Percentiles rank a stretch among this genome's conserved stretches.
These are phyloP conservation scores for Trididemnum clinides DNA, from an alignment of 23 tunicate species.

Conservation along the genomic window DNA sequence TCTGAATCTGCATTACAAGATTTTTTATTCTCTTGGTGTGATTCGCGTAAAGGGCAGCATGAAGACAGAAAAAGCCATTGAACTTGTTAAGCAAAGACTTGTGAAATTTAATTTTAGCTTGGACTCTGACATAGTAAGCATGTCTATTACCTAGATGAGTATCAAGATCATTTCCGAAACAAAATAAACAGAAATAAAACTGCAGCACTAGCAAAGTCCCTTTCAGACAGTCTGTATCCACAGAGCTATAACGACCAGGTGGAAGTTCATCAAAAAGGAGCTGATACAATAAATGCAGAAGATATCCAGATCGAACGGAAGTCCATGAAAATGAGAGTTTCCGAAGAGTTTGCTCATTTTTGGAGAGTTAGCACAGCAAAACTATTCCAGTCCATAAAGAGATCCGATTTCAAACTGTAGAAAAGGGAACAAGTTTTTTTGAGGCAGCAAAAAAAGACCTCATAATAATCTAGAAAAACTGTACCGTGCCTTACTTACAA, in stretches of 20 bases:
- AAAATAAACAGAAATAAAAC: constrained; percentile 2
- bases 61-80: not conserved
- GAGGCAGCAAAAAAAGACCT: constrained; percentile 18
- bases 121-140: not conserved
- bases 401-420: constrained; percentile 1
- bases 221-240: not conserved
- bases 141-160: constrained; percentile 20
- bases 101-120: constrained; percentile 3
- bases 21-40: not conserved
- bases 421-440: constrained; percentile 19
- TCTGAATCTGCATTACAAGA: not conserved
- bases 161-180: constrained; percentile 26
- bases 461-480: not conserved
- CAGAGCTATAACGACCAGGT: not conserved
- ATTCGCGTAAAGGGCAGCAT: not conserved
- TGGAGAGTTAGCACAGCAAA: not conserved
- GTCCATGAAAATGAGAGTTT: not conserved
- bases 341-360: constrained; percentile 12
- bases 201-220: constrained; percentile 10
- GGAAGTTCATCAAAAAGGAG: constrained; percentile 7
- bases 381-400: not conserved
- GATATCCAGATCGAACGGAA: not conserved
- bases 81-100: not conserved
- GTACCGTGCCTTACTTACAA: constrained; percentile 3
- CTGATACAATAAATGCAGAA: not conserved